Percentiles rank a stretch among this genome's conserved stretches.
Conservation (phyloP, 2,113 vertebrate species). For the Zingel zingel region DNA sequence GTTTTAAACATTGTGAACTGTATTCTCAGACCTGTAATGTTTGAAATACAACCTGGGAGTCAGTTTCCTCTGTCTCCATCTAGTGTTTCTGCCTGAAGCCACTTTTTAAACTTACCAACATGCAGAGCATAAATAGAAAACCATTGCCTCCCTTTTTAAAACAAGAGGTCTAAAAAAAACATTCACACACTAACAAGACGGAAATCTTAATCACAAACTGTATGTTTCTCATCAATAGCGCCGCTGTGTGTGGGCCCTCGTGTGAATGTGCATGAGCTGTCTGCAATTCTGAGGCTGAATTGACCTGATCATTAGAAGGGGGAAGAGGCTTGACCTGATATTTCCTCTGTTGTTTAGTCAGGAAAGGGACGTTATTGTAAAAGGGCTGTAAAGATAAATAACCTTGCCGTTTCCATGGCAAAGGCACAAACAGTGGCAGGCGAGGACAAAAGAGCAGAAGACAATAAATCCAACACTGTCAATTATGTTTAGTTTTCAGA, state of each 20-base stretch:
- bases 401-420: constrained; percentile 88
- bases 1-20: background rate
- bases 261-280: constrained; percentile 53
- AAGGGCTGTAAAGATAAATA: constrained; percentile 86
- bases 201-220: constrained; percentile 62
- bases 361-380: constrained; percentile 84
- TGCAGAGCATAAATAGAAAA: constrained; percentile 59
- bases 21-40: background rate
- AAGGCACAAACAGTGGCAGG: constrained; percentile 83
- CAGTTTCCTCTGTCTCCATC: constrained; percentile 82
- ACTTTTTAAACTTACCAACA: constrained; percentile 25
- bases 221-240: constrained; percentile 58
- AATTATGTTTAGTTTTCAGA: constrained; percentile 89
- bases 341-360: constrained; percentile 86
- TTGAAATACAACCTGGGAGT: constrained; percentile 36
- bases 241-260: constrained; percentile 33
- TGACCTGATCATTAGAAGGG: constrained; percentile 81
- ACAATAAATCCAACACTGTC: constrained; percentile 89
- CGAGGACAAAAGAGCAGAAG: constrained; percentile 81
- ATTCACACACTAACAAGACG: constrained; percentile 20
- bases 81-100: constrained; percentile 69
- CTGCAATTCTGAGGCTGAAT: constrained; percentile 71
- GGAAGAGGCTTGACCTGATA: constrained; percentile 84
- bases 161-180: constrained; percentile 55
- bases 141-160: constrained; percentile 41